Base-by-base conservation (phyloP, 2,113 vertebrate species). In the Eulemur macaco region DNA sequence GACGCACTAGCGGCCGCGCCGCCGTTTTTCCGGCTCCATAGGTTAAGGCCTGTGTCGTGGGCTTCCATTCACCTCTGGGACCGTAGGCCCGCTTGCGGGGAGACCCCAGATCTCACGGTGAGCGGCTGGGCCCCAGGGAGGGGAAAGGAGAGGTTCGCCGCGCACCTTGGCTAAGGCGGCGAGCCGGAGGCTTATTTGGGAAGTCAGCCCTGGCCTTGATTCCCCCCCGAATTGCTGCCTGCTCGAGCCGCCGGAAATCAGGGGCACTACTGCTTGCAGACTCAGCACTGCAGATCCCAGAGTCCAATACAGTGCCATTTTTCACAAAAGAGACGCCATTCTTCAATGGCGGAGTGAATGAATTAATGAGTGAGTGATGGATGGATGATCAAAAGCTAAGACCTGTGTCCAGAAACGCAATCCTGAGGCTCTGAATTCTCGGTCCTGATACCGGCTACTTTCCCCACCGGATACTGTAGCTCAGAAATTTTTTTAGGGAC, bases 1-100 rank as follows among this genome's bases (percentile, higher is more conserved):
- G 93, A 97, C 97, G 97, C 91, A 89, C 60, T 93, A 10, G 64
- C 86, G 66, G 14, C 17, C 3, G 87, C 83, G 78, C 91, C 83
- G 1, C 37, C 25, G 27, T 4, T 13, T 9, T 77, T 86, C 90
- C 83, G 92, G 81, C 12, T 9, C 8, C 12, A 20, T 69, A 25
- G 13, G 12, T 25, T 0, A 8, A 2, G 17, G 1, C 7, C 0
- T 0, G 27, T 1, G 8, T 15, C 7, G 2, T 0, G 83, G 37
- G 29, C 3, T n/a, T 47, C 0, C 11, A 0, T 6, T 18, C 29
- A 0, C 1, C 0, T 17, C 5, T 2, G 50, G 27, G 50, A 10
- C 15, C 0, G 2, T 0, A 1, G 45, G 20, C 7, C 54, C 7
- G 21, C 54, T 54, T 0, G 92, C 37, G 11, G 76, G 31, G 23